Evolutionary conservation across 1,140 invertebrate genomes (phyloP), one percentile per base, ranked within the genome.

Genomic region (Drosophila punjabiensis): DNA sequence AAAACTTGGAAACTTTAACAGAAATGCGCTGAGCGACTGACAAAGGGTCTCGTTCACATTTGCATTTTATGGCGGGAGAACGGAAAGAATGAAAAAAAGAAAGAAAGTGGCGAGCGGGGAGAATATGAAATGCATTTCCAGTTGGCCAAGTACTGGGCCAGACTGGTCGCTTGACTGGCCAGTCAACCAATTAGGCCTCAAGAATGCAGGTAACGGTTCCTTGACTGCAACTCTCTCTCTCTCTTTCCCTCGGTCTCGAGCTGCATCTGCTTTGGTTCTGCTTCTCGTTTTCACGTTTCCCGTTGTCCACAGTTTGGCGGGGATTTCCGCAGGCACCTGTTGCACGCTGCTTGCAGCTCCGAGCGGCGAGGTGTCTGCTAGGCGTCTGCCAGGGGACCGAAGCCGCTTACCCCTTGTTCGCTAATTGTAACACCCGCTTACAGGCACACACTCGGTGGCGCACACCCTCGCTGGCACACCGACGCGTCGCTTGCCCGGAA

Each of bases 171-270:
- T 43, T 32, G 79, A 65, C 62, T 69, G 62, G 13, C 50, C 63
- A 70, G 62, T 81, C 64, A 59, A 79, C 64, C 71, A 89, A 88
- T 88, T 83, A 83, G 77, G 85, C 74, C 73, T 69, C 24, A 41
- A 56, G 70, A 67, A 79, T 88, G 78, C 85, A 85, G 52, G 48
- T 85, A 90, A 88, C 85, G 85, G 85, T 85, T 79, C 41, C 56
- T 76, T 39, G 56, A 52, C 63, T 79, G 66, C 80, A 61, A 88
- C 56, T 39, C 50, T 16, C 28, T 30, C 48, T 41, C 60, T 41
- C 60, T 79, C 67, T 45, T 53, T 62, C 56, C 39, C 66, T 47
- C 56, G 53, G 50, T 39, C 59, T 48, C 30, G 5, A 18, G 35
- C n/a, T 47, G 47, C 50, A 60, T 48, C 62, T 74, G 65, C 62